Evolutionary conservation across 2,113 vertebrate species (phyloP).

Genomic region (Mastomys coucha): DNA sequence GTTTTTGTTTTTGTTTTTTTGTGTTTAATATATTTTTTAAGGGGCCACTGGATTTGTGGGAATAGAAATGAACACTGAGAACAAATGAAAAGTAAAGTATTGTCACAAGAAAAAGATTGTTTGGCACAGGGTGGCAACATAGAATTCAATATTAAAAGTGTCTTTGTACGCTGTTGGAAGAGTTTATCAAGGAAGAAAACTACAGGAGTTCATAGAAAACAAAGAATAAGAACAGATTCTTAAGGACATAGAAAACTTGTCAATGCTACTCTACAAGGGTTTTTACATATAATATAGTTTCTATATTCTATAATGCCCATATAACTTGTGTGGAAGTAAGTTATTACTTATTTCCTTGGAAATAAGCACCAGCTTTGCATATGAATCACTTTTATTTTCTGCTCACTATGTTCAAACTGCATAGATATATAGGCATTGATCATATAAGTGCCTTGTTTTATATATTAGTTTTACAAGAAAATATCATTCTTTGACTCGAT

Average conservation of each 20-base stretch:
- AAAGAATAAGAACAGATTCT: not conserved
- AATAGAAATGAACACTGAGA: not conserved
- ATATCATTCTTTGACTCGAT: not conserved
- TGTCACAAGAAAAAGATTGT: not conserved
- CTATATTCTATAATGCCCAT: not conserved
- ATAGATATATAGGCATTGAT: not conserved
- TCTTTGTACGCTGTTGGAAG: not conserved
- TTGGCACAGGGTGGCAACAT: not conserved
- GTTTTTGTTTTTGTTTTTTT: too few relatives aligned
- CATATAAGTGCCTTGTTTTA: not conserved
- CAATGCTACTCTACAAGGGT: not conserved
- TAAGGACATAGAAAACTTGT: not conserved
- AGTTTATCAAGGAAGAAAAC: not conserved
- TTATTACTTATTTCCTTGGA: not conserved
- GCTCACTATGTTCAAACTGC: not conserved
- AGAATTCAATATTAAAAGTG: not conserved
- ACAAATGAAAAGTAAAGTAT: not conserved
- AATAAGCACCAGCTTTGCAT: not conserved
- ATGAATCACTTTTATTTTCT: not conserved
- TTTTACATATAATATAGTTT: not conserved
- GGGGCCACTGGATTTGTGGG: not conserved
- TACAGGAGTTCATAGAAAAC: not conserved
- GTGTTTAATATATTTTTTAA: slow-evolving; percentile 21
- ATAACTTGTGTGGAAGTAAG: not conserved
- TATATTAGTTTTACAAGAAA: not conserved